phyloP scores from a whole-genome alignment of 2,888 invertebrate species.

The Hedya salicella region DNA sequence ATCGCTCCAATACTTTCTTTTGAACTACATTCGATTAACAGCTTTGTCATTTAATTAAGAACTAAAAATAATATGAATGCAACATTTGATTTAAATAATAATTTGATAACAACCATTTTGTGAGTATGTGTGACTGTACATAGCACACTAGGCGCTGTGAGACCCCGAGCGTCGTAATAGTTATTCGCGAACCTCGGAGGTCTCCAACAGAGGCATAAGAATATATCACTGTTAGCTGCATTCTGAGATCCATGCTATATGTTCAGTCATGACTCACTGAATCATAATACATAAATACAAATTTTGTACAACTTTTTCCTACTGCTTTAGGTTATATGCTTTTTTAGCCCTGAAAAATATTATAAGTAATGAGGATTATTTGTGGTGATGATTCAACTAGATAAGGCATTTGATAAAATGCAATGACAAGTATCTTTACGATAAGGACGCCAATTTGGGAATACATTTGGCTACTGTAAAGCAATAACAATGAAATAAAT shows the following conservation, averaged over 20 bases:
- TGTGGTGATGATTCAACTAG: constrained; percentile 61
- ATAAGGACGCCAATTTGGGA: constrained; percentile 55
- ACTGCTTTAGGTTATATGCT: constrained; percentile 67
- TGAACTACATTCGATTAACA: constrained; percentile 81
- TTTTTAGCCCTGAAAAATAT: constrained; percentile 78
- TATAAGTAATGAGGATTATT: constrained; percentile 60
- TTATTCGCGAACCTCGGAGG: constrained; percentile 48
- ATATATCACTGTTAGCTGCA: constrained; percentile 76
- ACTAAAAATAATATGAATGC: constrained; percentile 82
- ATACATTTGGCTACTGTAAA: constrained; percentile 60
- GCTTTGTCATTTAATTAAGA: constrained; percentile 73
- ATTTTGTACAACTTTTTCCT: constrained; percentile 69
- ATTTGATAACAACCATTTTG: constrained; percentile 77
- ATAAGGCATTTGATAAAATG: constrained; percentile 69
- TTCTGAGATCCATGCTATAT: constrained; percentile 84
- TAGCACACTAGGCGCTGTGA: constrained; percentile 71
- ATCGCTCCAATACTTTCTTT: constrained; percentile 77
- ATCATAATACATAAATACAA: constrained; percentile 75
- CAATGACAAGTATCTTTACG: constrained; percentile 62
- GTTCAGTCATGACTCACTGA: constrained; percentile 80
- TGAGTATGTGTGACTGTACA: constrained; percentile 76
- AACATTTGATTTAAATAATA: constrained; percentile 78
- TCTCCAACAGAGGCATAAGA: constrained; percentile 61
- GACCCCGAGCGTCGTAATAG: constrained; percentile 50
- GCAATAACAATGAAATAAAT: constrained; percentile 53